Conservation (phyloP, 2,797 vertebrate species). For the Sus cebifrons region DNA sequence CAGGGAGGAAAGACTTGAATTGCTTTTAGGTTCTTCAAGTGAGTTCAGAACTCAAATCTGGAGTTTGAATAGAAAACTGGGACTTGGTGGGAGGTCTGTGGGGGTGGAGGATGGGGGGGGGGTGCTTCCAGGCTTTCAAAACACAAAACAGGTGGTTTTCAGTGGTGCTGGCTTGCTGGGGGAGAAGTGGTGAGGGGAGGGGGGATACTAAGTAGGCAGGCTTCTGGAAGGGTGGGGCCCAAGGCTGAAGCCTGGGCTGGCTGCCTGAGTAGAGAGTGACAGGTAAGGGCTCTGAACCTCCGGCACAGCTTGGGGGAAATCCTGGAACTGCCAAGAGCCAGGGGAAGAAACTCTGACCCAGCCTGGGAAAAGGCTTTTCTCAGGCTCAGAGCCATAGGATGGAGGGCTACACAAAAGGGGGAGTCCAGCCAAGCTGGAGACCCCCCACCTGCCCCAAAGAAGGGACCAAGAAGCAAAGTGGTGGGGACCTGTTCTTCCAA, state of each 20-base stretch:
- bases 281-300: neutral
- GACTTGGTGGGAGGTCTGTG: slow-evolving; percentile 82
- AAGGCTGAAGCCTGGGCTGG: neutral
- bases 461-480: neutral
- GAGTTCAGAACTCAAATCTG: slow-evolving; percentile 75
- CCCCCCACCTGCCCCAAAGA: neutral
- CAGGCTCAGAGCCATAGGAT: neutral
- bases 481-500: neutral
- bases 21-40: slow-evolving; percentile 3
- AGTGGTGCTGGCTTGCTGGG: slow-evolving; percentile 10
- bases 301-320: neutral
- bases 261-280: neutral
- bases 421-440: neutral
- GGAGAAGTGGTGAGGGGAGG: neutral
- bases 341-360: neutral
- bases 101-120: slow-evolving; percentile 63
- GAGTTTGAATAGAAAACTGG: slow-evolving; percentile 73
- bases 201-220: neutral
- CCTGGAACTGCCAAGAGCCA: neutral
- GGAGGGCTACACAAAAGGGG: neutral
- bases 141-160: slow-evolving; percentile 85
- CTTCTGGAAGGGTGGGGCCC: neutral
- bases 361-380: neutral
- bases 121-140: slow-evolving; percentile 72
- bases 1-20: slow-evolving; percentile 4